Base-by-base conservation (phyloP, 2,888 invertebrate species). In the Caenorhabditis sp. region DNA sequence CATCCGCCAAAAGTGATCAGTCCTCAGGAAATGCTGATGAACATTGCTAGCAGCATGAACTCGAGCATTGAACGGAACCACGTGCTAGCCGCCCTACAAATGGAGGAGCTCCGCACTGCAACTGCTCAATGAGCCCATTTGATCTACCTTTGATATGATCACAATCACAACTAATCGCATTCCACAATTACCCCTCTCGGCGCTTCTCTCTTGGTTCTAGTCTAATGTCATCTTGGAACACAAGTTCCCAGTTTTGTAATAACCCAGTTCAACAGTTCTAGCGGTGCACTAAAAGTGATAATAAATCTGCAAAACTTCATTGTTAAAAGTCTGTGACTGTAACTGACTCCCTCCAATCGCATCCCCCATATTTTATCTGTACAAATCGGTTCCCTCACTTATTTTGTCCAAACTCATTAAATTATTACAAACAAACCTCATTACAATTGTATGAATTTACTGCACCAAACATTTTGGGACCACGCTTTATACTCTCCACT, bases 1-100 rank as follows among this genome's bases (percentile, higher is more conserved):
- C 59, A 59, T 37, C 8, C 45, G 0, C 52, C 59, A 20, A 70
- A 70, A 53, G 46, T 50, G n/a, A 58, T 68, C 8, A 70, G 52
- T 17, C 70, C 59, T 43, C 70, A 70, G 27, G 59, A 70, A 17
- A 45, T 70, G 59, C 24, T 70, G 11, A 45, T 70, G 53, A 70
- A 70, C 50, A 53, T 70, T 37, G 70, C 70, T 4, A 59, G 70
- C 45, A 70, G 45, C 22, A 59, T 70, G 70, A 35, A 35, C 32
- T 53, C 70, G 1, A 53, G 20, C 37, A 52, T 70, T 22, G 59
- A 59, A 1, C 30, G 59, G 27, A 70, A 53, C n/a, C 70, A 70
- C 45, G 52, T 70, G 7, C 27, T 70, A 5, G 70, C 70, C 0
- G 70, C 70, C 0, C 39, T 70, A 0, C 59, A 70, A 20, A 68